These are phyloP conservation scores for Cygnus buccinator DNA, from an alignment of 2,113 vertebrate species.

Conservation along the genomic window DNA sequence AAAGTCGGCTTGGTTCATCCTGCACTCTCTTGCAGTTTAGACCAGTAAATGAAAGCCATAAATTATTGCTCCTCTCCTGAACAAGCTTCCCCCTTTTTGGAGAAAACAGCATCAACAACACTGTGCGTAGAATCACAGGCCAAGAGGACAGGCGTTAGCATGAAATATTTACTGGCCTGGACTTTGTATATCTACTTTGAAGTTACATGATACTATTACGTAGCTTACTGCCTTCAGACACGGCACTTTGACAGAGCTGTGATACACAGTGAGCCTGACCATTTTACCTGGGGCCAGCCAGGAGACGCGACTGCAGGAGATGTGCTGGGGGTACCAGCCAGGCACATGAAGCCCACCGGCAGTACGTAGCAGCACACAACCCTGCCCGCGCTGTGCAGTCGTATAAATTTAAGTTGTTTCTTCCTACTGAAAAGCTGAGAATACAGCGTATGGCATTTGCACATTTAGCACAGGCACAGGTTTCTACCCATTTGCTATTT, in stretches of 20 bases:
- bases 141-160: background rate
- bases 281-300: background rate
- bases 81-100: background rate
- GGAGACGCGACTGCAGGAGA: background rate
- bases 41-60: background rate
- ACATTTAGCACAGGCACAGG: too few relatives aligned
- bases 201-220: rapidly evolving
- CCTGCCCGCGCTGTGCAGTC: background rate
- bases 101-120: background rate
- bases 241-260: background rate
- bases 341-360: too few relatives aligned
- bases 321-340: background rate
- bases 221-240: background rate
- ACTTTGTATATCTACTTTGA: background rate
- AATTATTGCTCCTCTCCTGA: background rate
- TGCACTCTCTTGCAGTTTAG: background rate
- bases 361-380: rapidly evolving
- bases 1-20: background rate
- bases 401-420: background rate
- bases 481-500: background rate
- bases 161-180: background rate
- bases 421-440: background rate
- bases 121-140: background rate
- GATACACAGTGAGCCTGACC: rapidly evolving
- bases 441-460: too few relatives aligned